Conservation (phyloP, 2,888 invertebrate genomes). For the Drosophila mayaguana region DNA sequence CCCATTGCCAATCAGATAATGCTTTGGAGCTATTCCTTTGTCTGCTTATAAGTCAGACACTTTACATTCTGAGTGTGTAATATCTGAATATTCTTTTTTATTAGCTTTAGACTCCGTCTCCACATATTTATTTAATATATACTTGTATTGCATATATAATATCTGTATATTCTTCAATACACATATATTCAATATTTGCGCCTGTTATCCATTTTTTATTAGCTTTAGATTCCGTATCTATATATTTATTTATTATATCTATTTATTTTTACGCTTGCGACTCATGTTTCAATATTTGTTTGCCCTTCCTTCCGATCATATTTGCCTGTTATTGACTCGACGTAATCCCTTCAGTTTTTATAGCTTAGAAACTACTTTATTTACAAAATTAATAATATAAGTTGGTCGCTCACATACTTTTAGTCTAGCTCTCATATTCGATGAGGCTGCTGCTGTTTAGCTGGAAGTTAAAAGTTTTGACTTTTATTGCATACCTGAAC, state of each 20-base stretch:
- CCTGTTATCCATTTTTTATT: not conserved
- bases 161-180: too few species aligned
- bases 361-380: not conserved
- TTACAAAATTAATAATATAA: not conserved
- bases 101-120: not conserved
- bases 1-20: not conserved
- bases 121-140: not conserved
- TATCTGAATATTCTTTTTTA: not conserved
- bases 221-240: not conserved
- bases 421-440: not conserved
- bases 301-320: not conserved
- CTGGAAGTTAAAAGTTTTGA: conserved; percentile 29
- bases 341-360: not conserved
- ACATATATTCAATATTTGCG: not conserved
- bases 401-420: not conserved
- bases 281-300: not conserved
- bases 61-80: not conserved
- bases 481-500: conserved; percentile 80
- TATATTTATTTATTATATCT: not conserved
- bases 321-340: not conserved
- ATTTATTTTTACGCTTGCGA: not conserved
- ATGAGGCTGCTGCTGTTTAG: conserved; percentile 5
- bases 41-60: not conserved
- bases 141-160: not conserved
- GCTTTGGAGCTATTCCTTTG: not conserved